A percentile compares a stretch with the other conserved stretches of the same genome.
Evolutionary conservation across 2,113 vertebrate species (phyloP).

Genomic region (Ibidorhyncha struthersii): DNA sequence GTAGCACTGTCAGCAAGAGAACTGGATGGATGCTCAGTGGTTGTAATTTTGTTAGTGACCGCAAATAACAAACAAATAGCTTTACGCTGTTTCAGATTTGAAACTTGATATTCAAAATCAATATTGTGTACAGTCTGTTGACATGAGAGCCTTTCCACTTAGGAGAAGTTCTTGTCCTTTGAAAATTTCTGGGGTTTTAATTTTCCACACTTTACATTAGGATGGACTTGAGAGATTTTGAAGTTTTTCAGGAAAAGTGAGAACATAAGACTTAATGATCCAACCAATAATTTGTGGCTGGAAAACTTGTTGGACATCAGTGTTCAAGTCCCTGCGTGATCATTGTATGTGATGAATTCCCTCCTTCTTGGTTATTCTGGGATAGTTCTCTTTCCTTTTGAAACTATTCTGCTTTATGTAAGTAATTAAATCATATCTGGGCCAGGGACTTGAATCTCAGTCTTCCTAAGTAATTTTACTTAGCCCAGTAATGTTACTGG

Average conservation of each 20-base stretch:
- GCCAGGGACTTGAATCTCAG: constrained; percentile 5
- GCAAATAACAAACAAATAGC: not conserved
- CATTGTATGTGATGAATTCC: not conserved
- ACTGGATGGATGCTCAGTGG: not conserved
- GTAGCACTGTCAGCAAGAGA: not conserved
- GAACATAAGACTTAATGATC: not conserved
- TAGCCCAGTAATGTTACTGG: constrained; percentile 21
- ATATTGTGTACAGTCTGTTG: not conserved
- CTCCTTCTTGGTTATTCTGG: not conserved
- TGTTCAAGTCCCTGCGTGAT: not conserved
- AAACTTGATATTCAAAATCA: not conserved
- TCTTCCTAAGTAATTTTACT: constrained; percentile 29
- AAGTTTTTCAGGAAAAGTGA: not conserved
- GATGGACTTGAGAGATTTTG: not conserved
- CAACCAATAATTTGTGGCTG: not conserved
- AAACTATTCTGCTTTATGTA: not conserved
- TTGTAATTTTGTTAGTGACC: not conserved
- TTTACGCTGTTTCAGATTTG: not conserved
- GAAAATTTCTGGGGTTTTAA: not conserved
- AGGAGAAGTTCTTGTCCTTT: not conserved
- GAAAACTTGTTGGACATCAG: not conserved
- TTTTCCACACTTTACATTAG: not conserved
- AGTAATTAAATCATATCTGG: constrained; percentile 42
- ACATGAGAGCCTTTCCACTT: not conserved
- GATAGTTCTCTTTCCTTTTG: not conserved